Evolutionary conservation across 2,888 invertebrate species (phyloP).

Genomic region (Schizaphis graminum): DNA sequence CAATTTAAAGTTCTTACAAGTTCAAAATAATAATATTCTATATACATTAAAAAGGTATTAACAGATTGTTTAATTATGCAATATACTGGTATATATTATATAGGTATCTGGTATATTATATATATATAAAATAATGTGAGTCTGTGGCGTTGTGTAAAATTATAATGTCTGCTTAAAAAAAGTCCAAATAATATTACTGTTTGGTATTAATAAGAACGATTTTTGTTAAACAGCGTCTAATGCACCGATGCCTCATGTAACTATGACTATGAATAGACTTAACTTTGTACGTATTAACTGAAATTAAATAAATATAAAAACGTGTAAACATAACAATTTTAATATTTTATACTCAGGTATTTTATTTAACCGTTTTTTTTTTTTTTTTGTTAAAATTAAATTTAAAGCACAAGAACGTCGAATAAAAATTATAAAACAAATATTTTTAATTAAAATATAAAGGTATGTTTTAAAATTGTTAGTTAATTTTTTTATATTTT

Average conservation of each 20-base stretch:
- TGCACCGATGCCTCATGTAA: not conserved
- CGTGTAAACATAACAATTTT: not conserved
- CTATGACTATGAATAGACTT: not conserved
- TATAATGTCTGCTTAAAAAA: not conserved
- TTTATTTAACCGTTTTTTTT: not conserved
- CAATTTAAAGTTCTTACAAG: not conserved
- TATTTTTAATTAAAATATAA: slow-evolving; percentile 2
- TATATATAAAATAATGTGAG: too few relatives aligned
- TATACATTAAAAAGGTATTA: not conserved
- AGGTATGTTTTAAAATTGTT: not conserved
- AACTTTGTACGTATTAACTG: not conserved
- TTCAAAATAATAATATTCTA: not conserved
- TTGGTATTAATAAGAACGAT: not conserved
- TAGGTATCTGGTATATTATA: too few relatives aligned
- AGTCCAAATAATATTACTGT: not conserved
- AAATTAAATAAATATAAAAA: not conserved
- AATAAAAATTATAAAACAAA: not conserved
- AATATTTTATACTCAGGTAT: not conserved
- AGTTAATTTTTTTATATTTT: not conserved
- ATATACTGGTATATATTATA: too few relatives aligned
- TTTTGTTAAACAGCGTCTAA: not conserved
- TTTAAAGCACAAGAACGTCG: not conserved
- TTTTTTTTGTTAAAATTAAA: not conserved
- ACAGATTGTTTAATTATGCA: not conserved
- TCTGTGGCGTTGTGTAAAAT: not conserved